A percentile compares a stretch with the other conserved stretches of the same genome.
These are phyloP conservation scores for Rhinoraja longicauda DNA, from an alignment of 2,797 vertebrate species.

Conservation along the genomic window DNA sequence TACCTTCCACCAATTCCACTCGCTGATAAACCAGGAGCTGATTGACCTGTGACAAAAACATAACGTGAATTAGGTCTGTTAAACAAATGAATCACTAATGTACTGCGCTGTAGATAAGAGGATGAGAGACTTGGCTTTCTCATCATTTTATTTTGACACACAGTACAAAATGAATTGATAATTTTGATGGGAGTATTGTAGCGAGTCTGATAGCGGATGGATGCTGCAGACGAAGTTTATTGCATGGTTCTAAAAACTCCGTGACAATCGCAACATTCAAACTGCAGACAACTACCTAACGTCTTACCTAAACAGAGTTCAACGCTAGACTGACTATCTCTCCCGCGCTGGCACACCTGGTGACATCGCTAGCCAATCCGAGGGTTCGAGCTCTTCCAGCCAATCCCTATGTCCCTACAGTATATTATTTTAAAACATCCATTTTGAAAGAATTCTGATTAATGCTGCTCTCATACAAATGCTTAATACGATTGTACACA, in stretches of 20 bases:
- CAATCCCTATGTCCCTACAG: too few relatives aligned
- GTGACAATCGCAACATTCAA: too few relatives aligned
- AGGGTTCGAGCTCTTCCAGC: too few relatives aligned
- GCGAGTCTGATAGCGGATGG: too few relatives aligned
- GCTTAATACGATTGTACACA: neutral
- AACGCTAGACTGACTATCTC: too few relatives aligned
- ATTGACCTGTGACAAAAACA: constrained; percentile 27
- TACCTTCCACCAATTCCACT: constrained; percentile 39
- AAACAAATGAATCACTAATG: neutral
- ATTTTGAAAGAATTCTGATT: neutral
- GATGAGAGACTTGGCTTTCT: neutral
- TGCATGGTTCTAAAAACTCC: too few relatives aligned
- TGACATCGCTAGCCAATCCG: too few relatives aligned
- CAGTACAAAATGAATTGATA: neutral
- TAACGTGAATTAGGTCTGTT: neutral
- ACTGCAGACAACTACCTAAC: too few relatives aligned
- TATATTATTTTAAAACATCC: neutral
- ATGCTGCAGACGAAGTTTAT: too few relatives aligned
- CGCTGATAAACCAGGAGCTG: constrained; percentile 39
- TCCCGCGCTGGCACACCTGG: too few relatives aligned
- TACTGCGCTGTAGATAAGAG: neutral
- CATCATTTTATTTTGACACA: neutral
- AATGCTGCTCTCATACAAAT: neutral
- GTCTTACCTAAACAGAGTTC: too few relatives aligned
- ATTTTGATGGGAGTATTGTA: neutral